Evolutionary conservation across 2,888 invertebrate species (phyloP), one percentile per base, ranked within the genome.

Genomic region (Diogma glabrata): DNA sequence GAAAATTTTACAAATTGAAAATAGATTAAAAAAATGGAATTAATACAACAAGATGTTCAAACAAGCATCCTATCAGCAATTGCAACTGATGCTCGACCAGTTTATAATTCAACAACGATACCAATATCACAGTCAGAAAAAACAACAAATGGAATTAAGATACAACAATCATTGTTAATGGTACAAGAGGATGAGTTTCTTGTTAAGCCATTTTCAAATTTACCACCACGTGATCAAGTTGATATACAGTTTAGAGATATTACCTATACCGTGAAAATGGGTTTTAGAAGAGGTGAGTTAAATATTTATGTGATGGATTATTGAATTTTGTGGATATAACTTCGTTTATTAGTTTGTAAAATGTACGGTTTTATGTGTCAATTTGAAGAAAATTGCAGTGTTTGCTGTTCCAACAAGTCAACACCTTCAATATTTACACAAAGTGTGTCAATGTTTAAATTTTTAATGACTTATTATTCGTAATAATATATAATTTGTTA

Each of bases 181-280:
- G n/a, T n/a, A n/a, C n/a, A n/a, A n/a, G 49, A 22, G n/a, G 30
- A 50, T 12, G 49, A 51, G 12, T 17, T 36, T 40, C 36, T 26
- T 20, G 16, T 53, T 28, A 63, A 57, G 45, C 57, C 63, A 2
- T 61, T 70, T 17, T 64, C 67, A 17, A 66, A 68, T 56, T 57
- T 70, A 50, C 70, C 70, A 8, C 55, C 63, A 7, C 69, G 71
- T 45, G 74, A 78, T 12, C 75, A 78, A 2, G 75, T 87, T 28
- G 84, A 87, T 62, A 78, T 89, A 55, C 75, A 78, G 57, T 88
- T 88, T 66, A 79, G 81, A 53, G 79, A 86, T 61, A 75, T 89
- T 55, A 78, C 77, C 0, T 85, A 82, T 61, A 82, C 77, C 0
- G 87, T 87, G 16, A 77, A 76, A 30, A 70, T 84, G 53, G 87